Conservation (phyloP, 2,113 vertebrate genomes). For the Actenoides lindsayi region DNA sequence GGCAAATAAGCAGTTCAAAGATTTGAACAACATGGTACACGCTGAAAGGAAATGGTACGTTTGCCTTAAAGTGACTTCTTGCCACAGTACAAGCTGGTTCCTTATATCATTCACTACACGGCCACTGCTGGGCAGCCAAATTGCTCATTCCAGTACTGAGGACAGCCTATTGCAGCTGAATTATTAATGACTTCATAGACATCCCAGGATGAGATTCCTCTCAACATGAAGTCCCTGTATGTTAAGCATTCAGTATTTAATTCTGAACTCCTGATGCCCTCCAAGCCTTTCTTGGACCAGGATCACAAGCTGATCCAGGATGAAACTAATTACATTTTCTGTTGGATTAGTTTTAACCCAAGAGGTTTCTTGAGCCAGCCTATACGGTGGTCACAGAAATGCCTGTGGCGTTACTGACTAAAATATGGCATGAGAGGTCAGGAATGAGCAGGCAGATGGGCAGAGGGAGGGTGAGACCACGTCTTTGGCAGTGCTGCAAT, state of each 20-base stretch:
- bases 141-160: not conserved
- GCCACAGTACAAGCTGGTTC: not conserved
- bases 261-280: not conserved
- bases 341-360: not conserved
- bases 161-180: not conserved
- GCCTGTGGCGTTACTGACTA: not conserved
- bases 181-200: not conserved
- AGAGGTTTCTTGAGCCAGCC: not conserved
- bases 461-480: not conserved
- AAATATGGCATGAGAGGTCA: not conserved
- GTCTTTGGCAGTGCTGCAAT: not conserved
- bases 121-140: not conserved
- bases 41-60: not conserved
- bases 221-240: accelerated
- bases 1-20: not conserved
- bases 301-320: not conserved
- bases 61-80: not conserved
- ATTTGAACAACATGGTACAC: not conserved
- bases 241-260: not conserved
- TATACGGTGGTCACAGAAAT: not conserved
- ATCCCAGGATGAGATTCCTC: not conserved
- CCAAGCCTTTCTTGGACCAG: not conserved
- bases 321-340: accelerated
- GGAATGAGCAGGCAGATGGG: not conserved
- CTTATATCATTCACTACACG: not conserved